A percentile compares a stretch with the other conserved stretches of the same genome.
phyloP scores from a whole-genome alignment of 1,140 invertebrate genomes.

The Drepana arcuata region DNA sequence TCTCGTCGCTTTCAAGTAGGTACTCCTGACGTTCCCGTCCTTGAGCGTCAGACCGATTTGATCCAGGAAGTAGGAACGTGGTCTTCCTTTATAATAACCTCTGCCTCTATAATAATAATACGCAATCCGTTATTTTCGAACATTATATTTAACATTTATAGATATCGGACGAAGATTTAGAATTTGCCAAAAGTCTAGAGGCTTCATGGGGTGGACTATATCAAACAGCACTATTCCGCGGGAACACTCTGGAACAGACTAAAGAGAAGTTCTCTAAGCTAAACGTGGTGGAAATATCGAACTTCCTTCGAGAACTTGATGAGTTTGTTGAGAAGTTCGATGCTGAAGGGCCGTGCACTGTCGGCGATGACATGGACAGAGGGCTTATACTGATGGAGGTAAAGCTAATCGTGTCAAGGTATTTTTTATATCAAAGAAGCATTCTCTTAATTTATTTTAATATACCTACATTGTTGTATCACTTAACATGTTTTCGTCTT shows the following conservation, averaged over 20 bases:
- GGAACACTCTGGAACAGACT: conserved; percentile 78
- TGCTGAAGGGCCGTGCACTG: conserved; percentile 81
- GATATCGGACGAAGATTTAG: conserved; percentile 69
- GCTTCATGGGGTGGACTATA: conserved; percentile 79
- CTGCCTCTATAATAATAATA: too few relatives aligned
- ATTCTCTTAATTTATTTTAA: background rate
- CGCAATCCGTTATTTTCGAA: too few relatives aligned
- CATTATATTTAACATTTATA: too few relatives aligned
- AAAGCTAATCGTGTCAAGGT: background rate
- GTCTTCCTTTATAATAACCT: too few relatives aligned
- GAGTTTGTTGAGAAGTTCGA: conserved; percentile 83
- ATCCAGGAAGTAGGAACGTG: too few relatives aligned
- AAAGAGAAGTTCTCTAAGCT: conserved; percentile 86
- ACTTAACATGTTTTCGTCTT: too few relatives aligned
- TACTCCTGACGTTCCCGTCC: too few relatives aligned
- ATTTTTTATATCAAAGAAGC: background rate
- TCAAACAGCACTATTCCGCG: conserved; percentile 77
- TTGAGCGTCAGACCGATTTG: too few relatives aligned
- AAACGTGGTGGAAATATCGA: conserved; percentile 79
- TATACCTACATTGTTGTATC: too few relatives aligned
- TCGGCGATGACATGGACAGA: conserved; percentile 81
- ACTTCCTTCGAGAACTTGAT: conserved; percentile 77
- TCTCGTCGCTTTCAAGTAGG: too few relatives aligned
- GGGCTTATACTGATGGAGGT: conserved; percentile 81
- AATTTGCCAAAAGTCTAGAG: conserved; percentile 75